These are phyloP conservation scores for Rhombomys opimus DNA, from an alignment of 2,113 vertebrate genomes.

Conservation along the genomic window DNA sequence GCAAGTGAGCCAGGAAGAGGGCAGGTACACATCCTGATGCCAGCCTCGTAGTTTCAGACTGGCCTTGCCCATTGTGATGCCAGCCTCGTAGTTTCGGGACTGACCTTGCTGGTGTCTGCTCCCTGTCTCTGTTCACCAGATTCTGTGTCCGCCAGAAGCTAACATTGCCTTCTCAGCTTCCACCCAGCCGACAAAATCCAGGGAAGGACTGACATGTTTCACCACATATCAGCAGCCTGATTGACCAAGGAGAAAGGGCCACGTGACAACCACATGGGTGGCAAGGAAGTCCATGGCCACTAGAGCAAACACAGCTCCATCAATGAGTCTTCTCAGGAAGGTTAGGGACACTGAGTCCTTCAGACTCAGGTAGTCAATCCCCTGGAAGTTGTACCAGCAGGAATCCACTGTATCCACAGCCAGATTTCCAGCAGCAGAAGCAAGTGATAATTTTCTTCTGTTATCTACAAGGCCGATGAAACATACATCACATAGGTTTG, in stretches of 20 bases:
- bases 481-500: not conserved
- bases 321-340: not conserved
- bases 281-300: not conserved
- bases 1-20: not conserved
- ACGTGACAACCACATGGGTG: not conserved
- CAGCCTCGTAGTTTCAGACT: not conserved
- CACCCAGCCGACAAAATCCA: not conserved
- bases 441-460: not conserved
- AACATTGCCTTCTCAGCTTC: not conserved
- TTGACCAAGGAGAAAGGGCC: not conserved
- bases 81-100: too few relatives aligned
- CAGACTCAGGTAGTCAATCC: not conserved
- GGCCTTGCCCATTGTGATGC: not conserved
- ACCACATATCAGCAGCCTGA: not conserved
- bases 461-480: not conserved
- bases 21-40: fast-evolving
- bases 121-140: not conserved
- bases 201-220: not conserved
- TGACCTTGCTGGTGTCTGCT: not conserved
- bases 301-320: not conserved
- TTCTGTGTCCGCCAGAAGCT: slow-evolving; percentile 10
- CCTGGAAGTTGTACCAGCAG: not conserved
- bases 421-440: not conserved
- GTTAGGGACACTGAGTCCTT: not conserved
- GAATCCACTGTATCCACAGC: not conserved